These are phyloP conservation scores for Serripes groenlandicus DNA, from an alignment of 2,888 invertebrate genomes.

Conservation along the genomic window DNA sequence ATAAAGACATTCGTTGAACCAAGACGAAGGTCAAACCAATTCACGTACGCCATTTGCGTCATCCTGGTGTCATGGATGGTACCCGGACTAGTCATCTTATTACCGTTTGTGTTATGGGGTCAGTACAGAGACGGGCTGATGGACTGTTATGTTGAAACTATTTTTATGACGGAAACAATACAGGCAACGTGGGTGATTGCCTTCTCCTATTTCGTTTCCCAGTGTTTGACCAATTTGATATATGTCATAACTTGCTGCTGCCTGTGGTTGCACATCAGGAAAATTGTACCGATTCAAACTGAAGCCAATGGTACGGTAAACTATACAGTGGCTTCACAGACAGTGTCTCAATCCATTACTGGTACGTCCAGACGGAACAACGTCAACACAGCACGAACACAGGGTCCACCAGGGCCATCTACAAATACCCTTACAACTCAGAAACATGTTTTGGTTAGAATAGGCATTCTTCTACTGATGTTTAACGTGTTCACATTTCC, in stretches of 20 bases:
- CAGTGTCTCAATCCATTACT: not conserved
- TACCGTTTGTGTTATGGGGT: not conserved
- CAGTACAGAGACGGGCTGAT: no score
- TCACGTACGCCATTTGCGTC: not conserved
- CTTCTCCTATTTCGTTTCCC: not conserved
- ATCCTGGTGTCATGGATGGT: not conserved
- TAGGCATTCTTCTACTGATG: not conserved
- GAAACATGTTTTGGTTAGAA: not conserved
- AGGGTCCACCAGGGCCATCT: not conserved
- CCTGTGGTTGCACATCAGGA: not conserved
- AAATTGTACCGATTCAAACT: not conserved
- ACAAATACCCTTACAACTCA: not conserved
- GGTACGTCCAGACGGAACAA: not conserved
- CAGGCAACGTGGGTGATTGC: not conserved
- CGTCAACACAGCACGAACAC: not conserved
- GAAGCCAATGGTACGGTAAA: not conserved
- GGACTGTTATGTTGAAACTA: not conserved
- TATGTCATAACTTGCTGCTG: not conserved
- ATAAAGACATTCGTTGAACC: no score
- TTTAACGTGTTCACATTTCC: slow-evolving; percentile 7
- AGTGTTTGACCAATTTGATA: not conserved
- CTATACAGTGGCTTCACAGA: not conserved
- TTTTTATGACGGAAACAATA: not conserved
- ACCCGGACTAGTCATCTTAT: not conserved
- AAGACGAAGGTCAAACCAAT: no score